Percentiles rank a stretch among this genome's conserved stretches.
Evolutionary conservation across 1,140 invertebrate species (phyloP).

Genomic region (Rhagoletis zephyria): DNA sequence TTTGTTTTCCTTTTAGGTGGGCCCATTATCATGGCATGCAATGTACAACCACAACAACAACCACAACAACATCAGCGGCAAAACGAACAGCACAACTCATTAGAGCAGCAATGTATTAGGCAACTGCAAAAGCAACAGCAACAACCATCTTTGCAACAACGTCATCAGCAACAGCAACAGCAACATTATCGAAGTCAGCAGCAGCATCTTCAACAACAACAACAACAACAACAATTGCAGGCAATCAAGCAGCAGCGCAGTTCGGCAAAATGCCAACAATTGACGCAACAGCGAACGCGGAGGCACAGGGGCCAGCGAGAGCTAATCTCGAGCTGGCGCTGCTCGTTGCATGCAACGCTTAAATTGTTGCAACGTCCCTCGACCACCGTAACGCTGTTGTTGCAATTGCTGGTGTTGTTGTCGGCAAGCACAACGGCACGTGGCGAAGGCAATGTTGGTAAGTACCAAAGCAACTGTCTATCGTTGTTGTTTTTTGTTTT

Average conservation of each 20-base stretch:
- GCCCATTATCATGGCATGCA: conserved; percentile 72
- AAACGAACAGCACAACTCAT: conserved; percentile 54
- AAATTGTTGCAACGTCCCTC: conserved; percentile 62
- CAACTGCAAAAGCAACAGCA: conserved; percentile 54
- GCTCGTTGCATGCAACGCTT: conserved; percentile 27
- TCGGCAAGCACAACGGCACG: conserved; percentile 64
- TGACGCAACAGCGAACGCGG: conserved; percentile 22
- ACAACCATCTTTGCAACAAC: conserved; percentile 28
- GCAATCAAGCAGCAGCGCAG: conserved; percentile 16
- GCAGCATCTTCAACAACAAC: conserved; percentile 43
- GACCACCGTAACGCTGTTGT: conserved; percentile 59
- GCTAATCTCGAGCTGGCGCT: conserved; percentile 11
- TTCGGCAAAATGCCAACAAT: conserved; percentile 16
- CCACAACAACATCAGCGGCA: conserved; percentile 61
- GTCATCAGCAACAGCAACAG: conserved; percentile 1
- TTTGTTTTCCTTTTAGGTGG: conserved; percentile 62
- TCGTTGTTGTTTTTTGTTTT: no score
- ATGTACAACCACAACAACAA: conserved; percentile 67
- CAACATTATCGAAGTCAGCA: conserved; percentile 18
- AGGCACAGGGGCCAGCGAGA: conserved; percentile 37
- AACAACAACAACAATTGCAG: conserved; percentile 50
- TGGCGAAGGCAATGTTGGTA: conserved; percentile 71
- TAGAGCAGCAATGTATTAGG: conserved; percentile 52
- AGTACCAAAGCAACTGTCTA: conserved; percentile 58
- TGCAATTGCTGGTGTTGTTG: conserved; percentile 63